phyloP scores from a whole-genome alignment of 2,113 vertebrate species.

The Lagopus leucura region DNA sequence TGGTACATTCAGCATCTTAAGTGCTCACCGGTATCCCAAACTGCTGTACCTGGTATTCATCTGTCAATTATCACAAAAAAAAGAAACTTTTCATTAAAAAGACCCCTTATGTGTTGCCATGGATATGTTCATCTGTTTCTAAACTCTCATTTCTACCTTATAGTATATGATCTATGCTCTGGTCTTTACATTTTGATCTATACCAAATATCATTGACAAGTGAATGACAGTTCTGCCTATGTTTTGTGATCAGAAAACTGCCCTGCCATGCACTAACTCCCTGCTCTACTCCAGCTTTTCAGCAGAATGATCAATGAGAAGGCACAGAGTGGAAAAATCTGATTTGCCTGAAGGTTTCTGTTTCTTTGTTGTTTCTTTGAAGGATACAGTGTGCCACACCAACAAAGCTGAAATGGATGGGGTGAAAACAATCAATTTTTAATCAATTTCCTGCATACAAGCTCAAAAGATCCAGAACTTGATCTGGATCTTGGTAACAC shows the following conservation, averaged over 20 bases:
- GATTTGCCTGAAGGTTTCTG: not conserved
- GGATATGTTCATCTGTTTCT: constrained; percentile 4
- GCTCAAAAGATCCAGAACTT: not conserved
- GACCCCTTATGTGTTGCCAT: constrained; percentile 27
- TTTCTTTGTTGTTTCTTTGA: not conserved
- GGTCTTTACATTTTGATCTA: not conserved
- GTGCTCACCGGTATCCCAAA: not conserved
- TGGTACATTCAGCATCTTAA: not conserved
- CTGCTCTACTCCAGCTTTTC: not conserved
- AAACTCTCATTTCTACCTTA: not conserved
- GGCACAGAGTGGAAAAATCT: not conserved
- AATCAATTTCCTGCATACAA: not conserved
- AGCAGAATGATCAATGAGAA: not conserved
- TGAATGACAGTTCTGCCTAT: not conserved
- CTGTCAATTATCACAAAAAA: not conserved
- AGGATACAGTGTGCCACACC: not conserved
- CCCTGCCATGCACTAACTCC: not conserved
- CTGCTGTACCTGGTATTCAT: not conserved
- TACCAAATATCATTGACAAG: not conserved
- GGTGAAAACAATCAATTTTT: not conserved
- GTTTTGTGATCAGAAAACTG: not conserved
- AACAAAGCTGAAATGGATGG: not conserved
- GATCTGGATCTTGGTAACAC: not conserved
- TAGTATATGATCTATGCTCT: not conserved
- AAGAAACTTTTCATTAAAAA: not conserved